Conservation (phyloP, 2,888 invertebrate species). For the Mycalesis mineus region DNA sequence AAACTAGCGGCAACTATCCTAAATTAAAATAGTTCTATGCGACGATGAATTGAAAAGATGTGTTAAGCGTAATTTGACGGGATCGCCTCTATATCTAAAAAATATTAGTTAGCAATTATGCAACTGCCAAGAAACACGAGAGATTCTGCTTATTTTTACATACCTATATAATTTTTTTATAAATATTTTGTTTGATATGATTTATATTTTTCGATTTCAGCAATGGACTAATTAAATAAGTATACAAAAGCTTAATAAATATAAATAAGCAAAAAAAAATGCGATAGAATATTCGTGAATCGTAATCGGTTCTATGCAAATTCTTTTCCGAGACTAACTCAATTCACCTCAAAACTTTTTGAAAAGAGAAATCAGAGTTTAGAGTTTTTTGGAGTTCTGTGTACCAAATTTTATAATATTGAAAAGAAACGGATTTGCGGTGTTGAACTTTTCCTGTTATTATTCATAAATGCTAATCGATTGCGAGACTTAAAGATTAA, state of each 20-base stretch:
- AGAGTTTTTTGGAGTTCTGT: constrained; percentile 53
- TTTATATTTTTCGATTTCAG: no score
- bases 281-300: constrained; percentile 9
- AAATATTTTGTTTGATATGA: no score
- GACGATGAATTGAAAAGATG: no score
- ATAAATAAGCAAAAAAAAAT: constrained; percentile 6
- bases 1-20: background rate
- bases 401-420: constrained; percentile 66
- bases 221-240: background rate
- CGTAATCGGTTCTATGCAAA: constrained; percentile 21
- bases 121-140: no score
- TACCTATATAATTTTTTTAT: no score
- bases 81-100: no score
- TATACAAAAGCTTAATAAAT: background rate
- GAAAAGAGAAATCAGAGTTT: constrained; percentile 41
- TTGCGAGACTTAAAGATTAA: constrained; percentile 51
- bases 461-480: constrained; percentile 75
- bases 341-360: constrained; percentile 42
- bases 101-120: no score
- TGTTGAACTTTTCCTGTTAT: constrained; percentile 70
- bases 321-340: constrained; percentile 20
- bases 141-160: no score
- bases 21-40: background rate
- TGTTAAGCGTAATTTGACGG: no score
- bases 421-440: constrained; percentile 59